Percentiles rank a stretch among this genome's conserved stretches.
Conservation (phyloP, 2,113 vertebrate species). For the Bostrychus sinensis region DNA sequence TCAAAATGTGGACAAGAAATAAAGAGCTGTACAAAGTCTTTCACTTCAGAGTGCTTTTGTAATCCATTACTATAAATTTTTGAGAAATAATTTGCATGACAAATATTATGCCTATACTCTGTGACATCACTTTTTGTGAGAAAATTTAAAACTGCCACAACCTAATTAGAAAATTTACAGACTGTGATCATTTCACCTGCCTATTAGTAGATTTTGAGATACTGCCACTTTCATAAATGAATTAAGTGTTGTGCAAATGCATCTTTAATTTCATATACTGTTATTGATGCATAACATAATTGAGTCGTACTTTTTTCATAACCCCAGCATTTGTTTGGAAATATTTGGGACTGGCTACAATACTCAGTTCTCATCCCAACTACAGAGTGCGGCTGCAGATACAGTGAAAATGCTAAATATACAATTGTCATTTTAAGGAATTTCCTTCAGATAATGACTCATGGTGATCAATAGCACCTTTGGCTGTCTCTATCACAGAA, state of each 20-base stretch:
- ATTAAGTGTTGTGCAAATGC: too few relatives aligned
- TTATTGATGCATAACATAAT: too few relatives aligned
- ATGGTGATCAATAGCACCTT: conserved; percentile 74
- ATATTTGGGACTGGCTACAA: conserved; percentile 3
- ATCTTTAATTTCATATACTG: too few relatives aligned
- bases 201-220: too few relatives aligned
- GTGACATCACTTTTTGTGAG: too few relatives aligned
- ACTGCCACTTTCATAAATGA: too few relatives aligned
- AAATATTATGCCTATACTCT: too few relatives aligned
- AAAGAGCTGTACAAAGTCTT: not conserved
- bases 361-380: conserved; percentile 65
- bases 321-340: conserved; percentile 9
- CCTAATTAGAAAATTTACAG: too few relatives aligned
- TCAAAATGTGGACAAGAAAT: not conserved
- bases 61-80: too few relatives aligned
- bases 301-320: not conserved
- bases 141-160: too few relatives aligned
- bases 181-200: too few relatives aligned
- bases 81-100: too few relatives aligned
- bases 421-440: conserved; percentile 78
- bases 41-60: not conserved
- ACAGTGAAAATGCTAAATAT: conserved; percentile 85
- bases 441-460: conserved; percentile 71
- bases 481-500: conserved; percentile 85
- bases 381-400: conserved; percentile 89